Evolutionary conservation across 2,797 vertebrate species (phyloP).

Genomic region (Enteromius viviparus): DNA sequence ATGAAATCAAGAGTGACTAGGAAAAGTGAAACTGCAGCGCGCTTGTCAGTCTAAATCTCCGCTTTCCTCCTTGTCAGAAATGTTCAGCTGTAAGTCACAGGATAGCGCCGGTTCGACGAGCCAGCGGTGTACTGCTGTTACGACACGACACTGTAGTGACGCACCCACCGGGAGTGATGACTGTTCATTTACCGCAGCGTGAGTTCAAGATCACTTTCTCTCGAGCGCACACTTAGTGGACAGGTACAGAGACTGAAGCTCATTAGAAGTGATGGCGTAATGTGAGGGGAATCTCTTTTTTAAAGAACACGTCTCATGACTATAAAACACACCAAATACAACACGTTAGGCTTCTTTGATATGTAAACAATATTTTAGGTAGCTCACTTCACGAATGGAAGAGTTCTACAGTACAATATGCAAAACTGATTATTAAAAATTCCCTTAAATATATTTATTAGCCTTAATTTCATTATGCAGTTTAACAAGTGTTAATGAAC

Average conservation of each 20-base stretch:
- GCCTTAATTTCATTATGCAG: background rate
- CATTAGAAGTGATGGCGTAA: constrained; percentile 25
- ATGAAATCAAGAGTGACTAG: constrained; percentile 56
- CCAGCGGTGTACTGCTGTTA: constrained; percentile 69
- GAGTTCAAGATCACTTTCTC: constrained; percentile 38
- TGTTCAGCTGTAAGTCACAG: constrained; percentile 68
- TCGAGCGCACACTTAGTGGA: constrained; percentile 10
- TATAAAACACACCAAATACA: background rate
- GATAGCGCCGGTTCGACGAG: constrained; percentile 71
- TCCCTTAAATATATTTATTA: background rate
- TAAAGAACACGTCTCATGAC: background rate
- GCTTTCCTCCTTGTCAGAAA: constrained; percentile 61
- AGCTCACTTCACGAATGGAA: background rate
- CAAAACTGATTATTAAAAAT: background rate
- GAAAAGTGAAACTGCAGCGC: constrained; percentile 62
- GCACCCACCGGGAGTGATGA: constrained; percentile 53
- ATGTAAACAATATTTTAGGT: background rate
- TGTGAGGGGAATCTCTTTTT: background rate
- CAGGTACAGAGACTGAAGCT: constrained; percentile 13
- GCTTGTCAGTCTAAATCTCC: constrained; percentile 75
- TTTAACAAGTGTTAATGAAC: background rate
- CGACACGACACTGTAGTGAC: constrained; percentile 71
- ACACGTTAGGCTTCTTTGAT: background rate
- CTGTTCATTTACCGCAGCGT: constrained; percentile 43
- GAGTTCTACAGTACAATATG: background rate